Percentiles rank a stretch among this genome's conserved stretches.
These are phyloP conservation scores for Scartelaos histophorus DNA, from an alignment of 2,113 vertebrate genomes.

Conservation along the genomic window DNA sequence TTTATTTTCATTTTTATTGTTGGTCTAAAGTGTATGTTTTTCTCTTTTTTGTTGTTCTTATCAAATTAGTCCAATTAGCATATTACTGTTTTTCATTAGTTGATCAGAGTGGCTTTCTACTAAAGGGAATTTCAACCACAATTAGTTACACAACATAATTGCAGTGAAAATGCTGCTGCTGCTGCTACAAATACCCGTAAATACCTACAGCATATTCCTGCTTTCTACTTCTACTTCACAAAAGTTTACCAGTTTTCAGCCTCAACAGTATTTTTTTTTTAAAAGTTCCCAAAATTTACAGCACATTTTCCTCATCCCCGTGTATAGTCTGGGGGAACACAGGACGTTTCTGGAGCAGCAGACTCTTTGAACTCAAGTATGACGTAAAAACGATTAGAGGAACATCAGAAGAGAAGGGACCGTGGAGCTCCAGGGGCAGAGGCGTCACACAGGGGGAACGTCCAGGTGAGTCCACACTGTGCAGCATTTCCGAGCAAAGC, in stretches of 20 bases:
- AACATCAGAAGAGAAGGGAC: constrained; percentile 15
- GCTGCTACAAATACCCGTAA: neutral
- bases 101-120: too few relatives aligned
- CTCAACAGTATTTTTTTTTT: too few relatives aligned
- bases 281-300: too few relatives aligned
- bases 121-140: neutral
- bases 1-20: too few relatives aligned
- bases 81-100: too few relatives aligned
- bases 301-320: constrained; percentile 6
- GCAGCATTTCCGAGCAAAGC: too few relatives aligned
- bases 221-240: too few relatives aligned
- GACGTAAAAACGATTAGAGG: constrained; percentile 22
- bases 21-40: too few relatives aligned
- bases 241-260: too few relatives aligned
- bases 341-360: neutral
- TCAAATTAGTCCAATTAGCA: too few relatives aligned
- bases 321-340: constrained; percentile 7
- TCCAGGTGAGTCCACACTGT: neutral
- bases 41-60: too few relatives aligned
- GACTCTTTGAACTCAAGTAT: neutral
- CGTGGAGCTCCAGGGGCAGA: neutral
- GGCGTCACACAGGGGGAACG: constrained; percentile 1
- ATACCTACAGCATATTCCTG: too few relatives aligned
- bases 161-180: neutral
- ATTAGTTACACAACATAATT: neutral